A percentile compares a stretch with the other conserved stretches of the same genome.
phyloP scores from a whole-genome alignment of 2,113 vertebrate genomes.

The Isichthys henryi region DNA sequence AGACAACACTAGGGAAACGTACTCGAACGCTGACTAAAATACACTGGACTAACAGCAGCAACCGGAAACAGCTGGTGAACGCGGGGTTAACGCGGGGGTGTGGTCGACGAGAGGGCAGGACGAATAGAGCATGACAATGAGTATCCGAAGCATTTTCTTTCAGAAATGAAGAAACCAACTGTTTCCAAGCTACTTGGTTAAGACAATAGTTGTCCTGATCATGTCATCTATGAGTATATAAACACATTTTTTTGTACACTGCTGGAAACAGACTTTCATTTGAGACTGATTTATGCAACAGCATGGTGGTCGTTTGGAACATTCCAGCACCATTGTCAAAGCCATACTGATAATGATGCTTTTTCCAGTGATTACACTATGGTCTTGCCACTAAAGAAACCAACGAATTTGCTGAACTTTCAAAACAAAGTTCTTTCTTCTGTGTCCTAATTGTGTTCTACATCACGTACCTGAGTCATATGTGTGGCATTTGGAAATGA shows the following conservation, averaged over 20 bases:
- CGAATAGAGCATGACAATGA: neutral
- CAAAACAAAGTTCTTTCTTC: neutral
- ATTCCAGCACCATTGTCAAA: neutral
- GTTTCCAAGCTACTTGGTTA: too few relatives aligned
- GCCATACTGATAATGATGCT: neutral
- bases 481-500: neutral
- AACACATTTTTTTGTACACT: neutral
- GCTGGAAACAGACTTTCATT: neutral
- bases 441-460: neutral
- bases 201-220: neutral
- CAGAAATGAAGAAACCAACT: neutral
- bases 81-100: too few relatives aligned
- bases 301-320: neutral
- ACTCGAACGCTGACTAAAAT: too few relatives aligned
- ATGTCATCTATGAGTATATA: neutral
- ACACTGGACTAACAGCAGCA: too few relatives aligned
- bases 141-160: neutral
- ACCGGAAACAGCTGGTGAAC: too few relatives aligned
- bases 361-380: neutral
- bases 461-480: neutral
- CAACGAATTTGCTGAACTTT: neutral
- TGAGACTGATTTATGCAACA: neutral
- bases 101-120: too few relatives aligned
- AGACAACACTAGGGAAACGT: too few relatives aligned
- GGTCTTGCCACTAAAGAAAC: neutral